Evolutionary conservation across 2,888 invertebrate species (phyloP).

Genomic region (Myopa tessellatipennis): DNA sequence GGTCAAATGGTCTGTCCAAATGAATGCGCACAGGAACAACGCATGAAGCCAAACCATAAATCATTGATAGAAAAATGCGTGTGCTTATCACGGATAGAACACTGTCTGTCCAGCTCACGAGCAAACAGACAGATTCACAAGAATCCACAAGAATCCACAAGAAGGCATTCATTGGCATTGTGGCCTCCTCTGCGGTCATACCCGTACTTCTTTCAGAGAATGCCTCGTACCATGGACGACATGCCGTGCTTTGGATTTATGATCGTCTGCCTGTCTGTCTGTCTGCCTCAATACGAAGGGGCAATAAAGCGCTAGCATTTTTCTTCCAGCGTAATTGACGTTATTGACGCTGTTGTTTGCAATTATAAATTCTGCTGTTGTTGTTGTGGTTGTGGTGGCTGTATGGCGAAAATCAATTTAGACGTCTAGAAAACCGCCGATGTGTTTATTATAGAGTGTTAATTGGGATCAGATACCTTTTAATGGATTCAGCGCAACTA

Average conservation of each 20-base stretch:
- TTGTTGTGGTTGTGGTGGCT: slow-evolving; percentile 22
- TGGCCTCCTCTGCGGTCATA: neutral
- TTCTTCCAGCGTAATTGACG: slow-evolving; percentile 20
- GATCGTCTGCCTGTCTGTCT: slow-evolving; percentile 8
- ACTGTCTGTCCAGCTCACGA: neutral
- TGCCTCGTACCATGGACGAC: slow-evolving; percentile 11
- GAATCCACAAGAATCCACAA: neutral
- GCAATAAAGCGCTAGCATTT: slow-evolving; percentile 11
- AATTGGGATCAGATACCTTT: slow-evolving; percentile 27
- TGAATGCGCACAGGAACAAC: slow-evolving; percentile 26
- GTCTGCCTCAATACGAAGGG: neutral
- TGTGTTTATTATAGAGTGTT: slow-evolving; percentile 29
- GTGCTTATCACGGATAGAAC: slow-evolving; percentile 25
- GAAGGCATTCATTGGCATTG: neutral
- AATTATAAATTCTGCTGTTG: neutral
- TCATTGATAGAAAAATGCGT: slow-evolving; percentile 31
- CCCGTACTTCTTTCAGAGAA: neutral
- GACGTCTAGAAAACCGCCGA: neutral
- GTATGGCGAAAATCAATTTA: slow-evolving; percentile 16
- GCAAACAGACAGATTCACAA: slow-evolving; percentile 16
- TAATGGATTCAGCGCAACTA: neutral
- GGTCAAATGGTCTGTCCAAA: slow-evolving; percentile 20
- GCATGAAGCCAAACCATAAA: slow-evolving; percentile 24
- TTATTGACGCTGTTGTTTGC: slow-evolving; percentile 12
- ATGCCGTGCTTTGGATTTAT: slow-evolving; percentile 32